phyloP scores from a whole-genome alignment of 2,797 vertebrate genomes.

The Syngnathus rostellatus region DNA sequence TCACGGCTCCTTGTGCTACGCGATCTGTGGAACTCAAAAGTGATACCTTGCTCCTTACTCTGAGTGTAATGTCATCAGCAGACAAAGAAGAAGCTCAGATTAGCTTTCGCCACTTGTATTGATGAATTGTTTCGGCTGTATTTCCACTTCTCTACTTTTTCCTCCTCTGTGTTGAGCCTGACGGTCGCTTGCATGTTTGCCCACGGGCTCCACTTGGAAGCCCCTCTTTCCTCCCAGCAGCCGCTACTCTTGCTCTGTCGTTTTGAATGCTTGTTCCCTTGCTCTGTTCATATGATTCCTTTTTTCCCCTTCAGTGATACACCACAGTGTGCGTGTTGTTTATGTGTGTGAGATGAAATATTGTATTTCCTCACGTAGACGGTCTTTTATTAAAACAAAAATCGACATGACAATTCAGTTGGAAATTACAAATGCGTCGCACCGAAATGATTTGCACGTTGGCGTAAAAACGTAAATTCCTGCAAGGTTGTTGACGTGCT shows the following conservation, averaged over 20 bases:
- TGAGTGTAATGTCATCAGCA: background rate
- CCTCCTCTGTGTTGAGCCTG: background rate
- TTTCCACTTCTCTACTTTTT: background rate
- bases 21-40: background rate
- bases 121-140: background rate
- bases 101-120: background rate
- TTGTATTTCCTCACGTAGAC: background rate
- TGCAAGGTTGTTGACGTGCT: too few species aligned
- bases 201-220: background rate
- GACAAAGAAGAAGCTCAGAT: background rate
- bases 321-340: slow-evolving; percentile 24
- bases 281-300: slow-evolving; percentile 7
- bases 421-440: too few species aligned
- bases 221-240: slow-evolving; percentile 66
- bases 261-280: slow-evolving; percentile 9
- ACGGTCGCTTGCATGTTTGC: slow-evolving; percentile 1
- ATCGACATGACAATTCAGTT: too few species aligned
- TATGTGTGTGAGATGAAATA: background rate
- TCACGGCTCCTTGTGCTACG: too few species aligned
- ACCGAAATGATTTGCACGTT: too few species aligned
- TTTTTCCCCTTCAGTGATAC: slow-evolving; percentile 28
- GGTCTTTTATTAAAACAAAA: too few species aligned
- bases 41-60: background rate
- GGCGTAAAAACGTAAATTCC: too few species aligned
- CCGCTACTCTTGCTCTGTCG: slow-evolving; percentile 53